A percentile compares a stretch with the other conserved stretches of the same genome.
Evolutionary conservation across 53 echinoderm and acorn worm species (phyloP).

Genomic region (Hippasteria phrygiana): DNA sequence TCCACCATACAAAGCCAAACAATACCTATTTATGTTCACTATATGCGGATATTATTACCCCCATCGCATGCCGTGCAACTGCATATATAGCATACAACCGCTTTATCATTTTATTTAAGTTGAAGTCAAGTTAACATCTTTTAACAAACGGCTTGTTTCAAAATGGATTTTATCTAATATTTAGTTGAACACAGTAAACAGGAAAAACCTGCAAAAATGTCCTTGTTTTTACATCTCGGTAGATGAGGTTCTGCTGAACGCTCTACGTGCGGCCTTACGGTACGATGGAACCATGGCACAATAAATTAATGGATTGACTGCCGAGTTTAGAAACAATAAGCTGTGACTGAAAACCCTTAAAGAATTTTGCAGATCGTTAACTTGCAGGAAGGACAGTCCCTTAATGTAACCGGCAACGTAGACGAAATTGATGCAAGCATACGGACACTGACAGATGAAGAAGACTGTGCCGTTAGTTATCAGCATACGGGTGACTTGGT

Average conservation of each 20-base stretch:
- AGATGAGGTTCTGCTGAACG: conserved; percentile 37
- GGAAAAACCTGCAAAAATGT: too few relatives aligned
- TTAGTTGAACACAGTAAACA: too few relatives aligned
- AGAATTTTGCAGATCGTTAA: neutral
- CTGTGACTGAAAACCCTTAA: conserved; percentile 44
- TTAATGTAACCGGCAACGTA: conserved; percentile 27
- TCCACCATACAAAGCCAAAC: too few relatives aligned
- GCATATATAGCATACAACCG: too few relatives aligned
- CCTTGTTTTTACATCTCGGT: too few relatives aligned
- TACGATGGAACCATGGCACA: conserved; percentile 45
- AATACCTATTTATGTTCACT: too few relatives aligned
- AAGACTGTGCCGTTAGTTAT: conserved; percentile 64
- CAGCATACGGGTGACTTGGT: conserved; percentile 74
- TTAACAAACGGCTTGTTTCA: too few relatives aligned
- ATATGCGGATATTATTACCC: too few relatives aligned
- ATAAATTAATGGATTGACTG: conserved; percentile 68
- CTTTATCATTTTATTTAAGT: too few relatives aligned
- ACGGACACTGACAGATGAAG: conserved; percentile 65
- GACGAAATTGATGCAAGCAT: conserved; percentile 28
- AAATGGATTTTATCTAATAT: too few relatives aligned
- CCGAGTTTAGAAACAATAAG: conserved; percentile 64
- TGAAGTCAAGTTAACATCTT: too few relatives aligned
- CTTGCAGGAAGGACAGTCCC: neutral
- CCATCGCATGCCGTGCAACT: too few relatives aligned
- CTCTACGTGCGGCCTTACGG: conserved; percentile 55